Base-by-base conservation (phyloP, 2,888 invertebrate genomes). In the Pimpla rufipes region DNA sequence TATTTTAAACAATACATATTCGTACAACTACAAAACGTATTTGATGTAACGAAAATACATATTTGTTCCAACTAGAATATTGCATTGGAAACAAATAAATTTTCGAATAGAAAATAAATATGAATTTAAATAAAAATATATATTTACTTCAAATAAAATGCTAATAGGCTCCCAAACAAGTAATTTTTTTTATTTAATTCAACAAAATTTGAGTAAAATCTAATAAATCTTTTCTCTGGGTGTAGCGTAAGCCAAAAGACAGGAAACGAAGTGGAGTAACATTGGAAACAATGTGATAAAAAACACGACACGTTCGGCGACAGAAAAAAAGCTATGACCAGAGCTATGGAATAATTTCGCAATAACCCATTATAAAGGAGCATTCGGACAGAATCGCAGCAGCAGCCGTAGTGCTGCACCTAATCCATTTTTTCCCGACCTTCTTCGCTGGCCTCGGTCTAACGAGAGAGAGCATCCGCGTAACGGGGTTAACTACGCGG, bases 381-480 rank as follows among this genome's bases (percentile, higher is more conserved):
- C 37, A 40, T 7, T 29, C 59, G 40, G 57, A 42, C 16, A 62
- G 45, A 45, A 40, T 67, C 29, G 45, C 80, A 73, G 50, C 68
- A n/a, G n/a, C 29, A 52, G 75, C 67, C 73, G n/a, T n/a, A 59
- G 78, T 84, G 81, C 83, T 86, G 84, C 80, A 85, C 83, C 87
- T 87, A 89, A 90, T 89, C 88, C 86, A 88, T 89, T 90, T 89
- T 89, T 87, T 74, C 59, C 6, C 86, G 86, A 87, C 87, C 87
- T 89, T 85, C 85, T 89, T 90, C 40, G 3, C 68, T 55, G 13
- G 59, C 45, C 42, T 29, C 21, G 8, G 68, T 81, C 81, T 87
- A 88, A 89, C 87, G 82, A 88, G 86, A 88, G 86, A 87, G 78
- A 86, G 83, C 87, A 87, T 86, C 82, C 73, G 50, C 42, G 86